Evolutionary conservation across 2,888 invertebrate genomes (phyloP), one percentile per base, ranked within the genome.

Genomic region (Griposia aprilina): DNA sequence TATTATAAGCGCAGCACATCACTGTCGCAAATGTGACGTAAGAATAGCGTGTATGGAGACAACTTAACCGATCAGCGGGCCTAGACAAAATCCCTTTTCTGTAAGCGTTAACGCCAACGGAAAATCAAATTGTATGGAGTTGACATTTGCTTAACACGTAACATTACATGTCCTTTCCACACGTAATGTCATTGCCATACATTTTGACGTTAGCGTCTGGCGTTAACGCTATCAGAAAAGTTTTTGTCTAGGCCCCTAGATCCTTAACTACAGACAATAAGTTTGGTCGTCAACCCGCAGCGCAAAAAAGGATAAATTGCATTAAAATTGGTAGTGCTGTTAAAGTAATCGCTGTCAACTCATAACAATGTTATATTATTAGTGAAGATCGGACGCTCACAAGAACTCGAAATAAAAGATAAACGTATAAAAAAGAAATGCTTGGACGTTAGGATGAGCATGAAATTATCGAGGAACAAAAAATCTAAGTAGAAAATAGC

Each of bases 391-490:
- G 78, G 77, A 81, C 75, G 76, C 71, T 75, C 68, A 67, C 67
- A 70, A 83, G 83, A 83, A 82, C 72, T 81, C 79, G 77, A 79
- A 80, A 80, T 78, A 77, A 85, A 83, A 82, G 70, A 84, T 81
- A 81, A 87, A 84, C 77, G 81, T 76, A 83, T 79, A 81, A 85
- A 88, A 88, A 84, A 88, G 78, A 86, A 86, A 82, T 66, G 66
- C 82, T 81, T 80, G 78, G 82, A 88, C 83, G 86, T 89, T 87
- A 90, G 87, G 88, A 88, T 84, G 87, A 86, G 87, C 88, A 87
- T 90, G 85, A 89, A 91, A 90, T 90, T 90, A 91, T 90, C 87
- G 76, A 83, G 76, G 87, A 89, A 86, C 82, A 91, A 91, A 92
- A 91, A 90, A 88, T 87, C 83, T 84, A 84, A 85, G 80, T 81